phyloP scores from a whole-genome alignment of 2,797 vertebrate species.

The Phoxinus dragarum region DNA sequence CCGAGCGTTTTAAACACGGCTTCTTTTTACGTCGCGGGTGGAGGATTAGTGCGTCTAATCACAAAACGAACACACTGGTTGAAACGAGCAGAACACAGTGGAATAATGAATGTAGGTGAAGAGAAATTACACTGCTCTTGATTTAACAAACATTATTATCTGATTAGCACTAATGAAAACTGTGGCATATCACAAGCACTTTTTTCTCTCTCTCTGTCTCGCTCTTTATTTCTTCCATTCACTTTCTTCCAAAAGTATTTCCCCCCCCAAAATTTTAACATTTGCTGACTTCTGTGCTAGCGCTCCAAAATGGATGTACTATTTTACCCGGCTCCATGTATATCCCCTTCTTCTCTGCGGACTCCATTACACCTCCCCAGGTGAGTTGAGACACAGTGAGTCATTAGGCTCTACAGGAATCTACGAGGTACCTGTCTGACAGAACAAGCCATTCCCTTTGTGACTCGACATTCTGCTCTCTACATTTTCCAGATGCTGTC shows the following conservation, averaged over 20 bases:
- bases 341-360: slow-evolving; percentile 32
- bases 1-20: slow-evolving; percentile 46
- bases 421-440: slow-evolving; percentile 7
- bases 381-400: slow-evolving; percentile 32
- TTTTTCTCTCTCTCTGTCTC: not conserved
- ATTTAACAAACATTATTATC: slow-evolving; percentile 49
- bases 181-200: not conserved
- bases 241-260: slow-evolving; percentile 15
- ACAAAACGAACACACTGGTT: slow-evolving; percentile 44
- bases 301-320: slow-evolving; percentile 23
- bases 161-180: slow-evolving; percentile 20
- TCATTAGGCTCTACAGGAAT: slow-evolving; percentile 36
- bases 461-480: slow-evolving; percentile 16
- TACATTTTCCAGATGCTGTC: not conserved
- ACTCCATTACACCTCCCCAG: slow-evolving; percentile 43
- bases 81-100: slow-evolving; percentile 38
- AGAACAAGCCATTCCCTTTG: slow-evolving; percentile 12
- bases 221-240: not conserved
- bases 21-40: slow-evolving; percentile 48
- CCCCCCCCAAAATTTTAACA: not conserved
- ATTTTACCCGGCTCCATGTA: slow-evolving; percentile 10
- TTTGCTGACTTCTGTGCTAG: slow-evolving; percentile 18
- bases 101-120: slow-evolving; percentile 54
- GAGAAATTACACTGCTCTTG: slow-evolving; percentile 22
- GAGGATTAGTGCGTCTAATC: slow-evolving; percentile 59